phyloP scores from a whole-genome alignment of 2,888 invertebrate species.

The Aphodius sticticus region DNA sequence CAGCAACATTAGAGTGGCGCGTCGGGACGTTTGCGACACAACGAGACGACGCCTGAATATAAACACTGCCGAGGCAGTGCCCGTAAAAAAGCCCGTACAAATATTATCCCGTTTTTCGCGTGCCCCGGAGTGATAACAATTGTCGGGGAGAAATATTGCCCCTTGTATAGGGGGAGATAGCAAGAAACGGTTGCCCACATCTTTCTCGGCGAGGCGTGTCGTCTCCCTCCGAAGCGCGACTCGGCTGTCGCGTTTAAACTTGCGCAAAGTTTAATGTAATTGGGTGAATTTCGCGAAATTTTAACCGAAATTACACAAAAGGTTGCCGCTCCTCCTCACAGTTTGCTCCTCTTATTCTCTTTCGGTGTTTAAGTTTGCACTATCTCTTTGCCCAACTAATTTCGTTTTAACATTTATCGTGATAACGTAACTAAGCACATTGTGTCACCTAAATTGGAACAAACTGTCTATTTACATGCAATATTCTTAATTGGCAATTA shows the following conservation, averaged over 20 bases:
- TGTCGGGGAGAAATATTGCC: constrained; percentile 4
- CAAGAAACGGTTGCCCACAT: not conserved
- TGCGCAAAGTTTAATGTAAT: not conserved
- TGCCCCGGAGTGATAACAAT: not conserved
- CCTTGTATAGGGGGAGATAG: not conserved
- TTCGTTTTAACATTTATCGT: not conserved
- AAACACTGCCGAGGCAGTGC: not conserved
- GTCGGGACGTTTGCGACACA: not conserved
- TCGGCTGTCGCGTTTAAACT: not conserved
- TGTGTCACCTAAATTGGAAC: too few relatives aligned
- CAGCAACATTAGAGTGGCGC: not conserved
- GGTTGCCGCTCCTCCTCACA: not conserved
- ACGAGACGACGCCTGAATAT: not conserved
- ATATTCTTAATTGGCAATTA: too few relatives aligned
- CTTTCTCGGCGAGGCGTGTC: not conserved
- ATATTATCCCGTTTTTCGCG: not conserved
- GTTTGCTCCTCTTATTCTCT: not conserved
- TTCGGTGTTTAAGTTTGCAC: not conserved
- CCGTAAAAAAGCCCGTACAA: not conserved
- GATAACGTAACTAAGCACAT: not conserved
- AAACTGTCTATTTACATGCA: too few relatives aligned
- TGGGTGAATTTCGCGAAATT: constrained; percentile 4
- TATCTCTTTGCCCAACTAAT: not conserved
- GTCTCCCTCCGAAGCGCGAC: not conserved
- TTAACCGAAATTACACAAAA: not conserved